A percentile compares a stretch with the other conserved stretches of the same genome.
phyloP scores from a whole-genome alignment of 2,888 invertebrate species.

The Thymelicus sylvestris region DNA sequence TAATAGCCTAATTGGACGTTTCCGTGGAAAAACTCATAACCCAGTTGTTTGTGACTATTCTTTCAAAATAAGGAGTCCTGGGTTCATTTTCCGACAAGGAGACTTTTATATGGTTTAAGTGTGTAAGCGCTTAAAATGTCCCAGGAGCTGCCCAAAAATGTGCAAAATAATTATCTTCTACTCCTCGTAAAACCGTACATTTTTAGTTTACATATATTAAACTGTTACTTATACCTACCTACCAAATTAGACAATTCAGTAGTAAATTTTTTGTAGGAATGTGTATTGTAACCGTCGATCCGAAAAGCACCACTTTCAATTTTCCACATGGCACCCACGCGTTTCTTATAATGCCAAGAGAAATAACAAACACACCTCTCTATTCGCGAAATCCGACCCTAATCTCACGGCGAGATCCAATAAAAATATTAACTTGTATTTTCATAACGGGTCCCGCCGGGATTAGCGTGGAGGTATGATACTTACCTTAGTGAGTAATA shows the following conservation, averaged over 20 bases:
- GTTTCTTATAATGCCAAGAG: constrained; percentile 2
- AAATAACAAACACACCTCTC: constrained; percentile 21
- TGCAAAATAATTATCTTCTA: too few species aligned
- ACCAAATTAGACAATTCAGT: background rate
- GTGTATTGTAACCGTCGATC: background rate
- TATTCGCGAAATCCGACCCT: constrained; percentile 31
- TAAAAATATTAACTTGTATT: constrained; percentile 37
- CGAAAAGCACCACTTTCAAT: constrained; percentile 26
- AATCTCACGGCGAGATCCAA: constrained; percentile 32
- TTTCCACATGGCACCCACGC: constrained; percentile 26
- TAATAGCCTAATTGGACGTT: too few species aligned
- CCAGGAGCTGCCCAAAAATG: too few species aligned
- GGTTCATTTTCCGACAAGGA: too few species aligned
- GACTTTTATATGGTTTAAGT: too few species aligned
- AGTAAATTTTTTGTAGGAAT: background rate
- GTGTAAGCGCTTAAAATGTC: too few species aligned
- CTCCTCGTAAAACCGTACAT: too few species aligned
- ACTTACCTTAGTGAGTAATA: constrained; percentile 31
- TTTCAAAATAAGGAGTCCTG: too few species aligned
- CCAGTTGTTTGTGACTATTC: too few species aligned
- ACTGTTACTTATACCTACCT: background rate
- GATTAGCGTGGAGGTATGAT: constrained; percentile 38
- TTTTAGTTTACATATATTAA: too few species aligned
- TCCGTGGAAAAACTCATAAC: too few species aligned
- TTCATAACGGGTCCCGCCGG: constrained; percentile 34